A percentile compares a stretch with the other conserved stretches of the same genome.
Conservation (phyloP, 2,888 invertebrate genomes). For the Nemapogon koenigi region DNA sequence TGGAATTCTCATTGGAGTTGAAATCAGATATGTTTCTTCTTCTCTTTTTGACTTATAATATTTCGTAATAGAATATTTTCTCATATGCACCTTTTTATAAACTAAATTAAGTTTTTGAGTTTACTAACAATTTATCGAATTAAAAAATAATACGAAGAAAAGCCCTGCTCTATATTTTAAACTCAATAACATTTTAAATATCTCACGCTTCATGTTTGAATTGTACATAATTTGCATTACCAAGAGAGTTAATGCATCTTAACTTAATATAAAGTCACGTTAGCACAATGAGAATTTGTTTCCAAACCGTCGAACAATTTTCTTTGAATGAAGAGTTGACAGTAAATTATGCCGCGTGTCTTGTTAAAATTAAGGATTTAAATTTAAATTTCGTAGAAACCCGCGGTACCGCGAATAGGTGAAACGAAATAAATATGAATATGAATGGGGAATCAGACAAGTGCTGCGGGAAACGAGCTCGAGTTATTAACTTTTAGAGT, state of each 20-base stretch:
- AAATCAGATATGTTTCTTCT: too few species aligned
- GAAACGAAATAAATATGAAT: constrained; percentile 64
- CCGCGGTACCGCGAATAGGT: constrained; percentile 41
- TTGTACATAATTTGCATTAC: constrained; percentile 6
- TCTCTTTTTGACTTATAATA: too few species aligned
- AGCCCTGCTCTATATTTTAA: neutral
- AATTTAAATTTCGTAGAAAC: constrained; percentile 41
- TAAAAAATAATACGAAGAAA: neutral
- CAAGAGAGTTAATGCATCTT: constrained; percentile 3
- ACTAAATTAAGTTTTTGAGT: too few species aligned
- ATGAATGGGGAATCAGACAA: constrained; percentile 59
- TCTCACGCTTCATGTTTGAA: neutral
- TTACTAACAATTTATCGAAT: too few species aligned
- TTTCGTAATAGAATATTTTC: too few species aligned
- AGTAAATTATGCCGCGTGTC: constrained; percentile 38
- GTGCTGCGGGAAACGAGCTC: constrained; percentile 33
- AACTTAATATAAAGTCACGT: constrained; percentile 24
- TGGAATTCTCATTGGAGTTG: too few species aligned
- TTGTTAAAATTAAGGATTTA: constrained; percentile 58
- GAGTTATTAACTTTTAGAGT: constrained; percentile 61
- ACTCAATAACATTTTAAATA: too few species aligned
- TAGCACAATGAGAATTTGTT: constrained; percentile 46
- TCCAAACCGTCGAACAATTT: constrained; percentile 48
- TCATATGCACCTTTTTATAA: too few species aligned
- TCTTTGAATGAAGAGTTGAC: constrained; percentile 25